Base-by-base conservation (phyloP, 2,797 vertebrate species). In the Artibeus lituratus region DNA sequence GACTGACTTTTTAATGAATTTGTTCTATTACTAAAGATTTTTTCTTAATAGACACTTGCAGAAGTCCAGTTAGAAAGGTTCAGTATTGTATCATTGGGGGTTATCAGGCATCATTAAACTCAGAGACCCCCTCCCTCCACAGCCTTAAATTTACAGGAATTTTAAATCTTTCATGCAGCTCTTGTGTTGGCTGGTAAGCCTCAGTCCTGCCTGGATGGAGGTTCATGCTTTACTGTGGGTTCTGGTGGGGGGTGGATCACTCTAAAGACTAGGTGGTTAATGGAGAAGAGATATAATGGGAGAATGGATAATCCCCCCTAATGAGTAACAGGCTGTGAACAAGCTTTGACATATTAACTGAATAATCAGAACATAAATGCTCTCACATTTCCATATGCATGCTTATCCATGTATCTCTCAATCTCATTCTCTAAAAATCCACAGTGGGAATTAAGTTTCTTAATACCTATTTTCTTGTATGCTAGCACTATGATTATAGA, bases 351-450 rank as follows among this genome's bases (percentile, higher is more conserved):
- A 49, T 57, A 19, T 39, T 14, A 37, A 19, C 5, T 15, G 55
- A 74, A 22, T 42, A 57, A 26, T 44, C 44, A 3, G 59, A 37
- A 59, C 2, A n/a, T 0, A 44, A 35, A 53, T 24, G n/a, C 22
- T 9, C 9, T 39, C 35, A 19, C 4, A 37, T 51, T 59, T 14
- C 29, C 5, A 3, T 37, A 32, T 6, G 2, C 16, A 9, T 4
- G 4, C 55, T 55, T 32, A 59, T 1, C 4, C 3, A 8, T 11
- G 32, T 47, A 42, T 81, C 53, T 74, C 22, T 65, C 47, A 1
- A 53, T 49, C 44, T 91, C 35, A 19, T 76, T 86, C 24, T 80
- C 55, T 49, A 70, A 92, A 95, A 74, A 44, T 76, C 19, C 18
- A 35, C 39, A 44, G 1, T 2, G 4, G 62, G 35, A 77, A 19